Conservation (phyloP, 2,888 invertebrate genomes). For the Colostygia pectinataria region DNA sequence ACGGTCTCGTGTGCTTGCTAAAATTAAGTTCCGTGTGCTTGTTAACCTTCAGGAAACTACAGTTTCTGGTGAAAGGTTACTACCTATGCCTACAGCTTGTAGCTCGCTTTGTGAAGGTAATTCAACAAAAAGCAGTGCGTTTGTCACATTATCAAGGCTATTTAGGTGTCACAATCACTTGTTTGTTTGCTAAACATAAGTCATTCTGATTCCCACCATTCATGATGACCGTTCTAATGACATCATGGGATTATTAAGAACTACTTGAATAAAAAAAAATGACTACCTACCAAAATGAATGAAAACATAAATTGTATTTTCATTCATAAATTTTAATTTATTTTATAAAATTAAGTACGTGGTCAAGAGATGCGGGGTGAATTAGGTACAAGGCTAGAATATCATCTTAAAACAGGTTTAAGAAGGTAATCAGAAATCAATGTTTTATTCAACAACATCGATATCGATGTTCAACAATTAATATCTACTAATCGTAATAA, state of each 20-base stretch:
- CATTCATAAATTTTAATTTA: no score
- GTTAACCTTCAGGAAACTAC: conserved; percentile 23
- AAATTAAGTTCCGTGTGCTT: conserved; percentile 25
- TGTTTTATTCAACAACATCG: not conserved
- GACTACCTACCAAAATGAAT: no score
- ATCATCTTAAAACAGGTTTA: conserved; percentile 11
- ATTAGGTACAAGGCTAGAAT: conserved; percentile 27
- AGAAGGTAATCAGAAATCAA: not conserved
- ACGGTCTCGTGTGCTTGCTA: no score
- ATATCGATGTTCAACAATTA: not conserved
- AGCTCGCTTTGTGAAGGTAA: conserved; percentile 20
- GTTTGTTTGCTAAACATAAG: not conserved
- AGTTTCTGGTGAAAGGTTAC: not conserved
- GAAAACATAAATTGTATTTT: no score
- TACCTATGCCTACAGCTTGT: conserved; percentile 9
- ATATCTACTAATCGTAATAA: not conserved
- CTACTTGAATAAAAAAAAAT: no score
- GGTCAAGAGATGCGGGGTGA: conserved; percentile 22
- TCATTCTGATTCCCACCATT: not conserved
- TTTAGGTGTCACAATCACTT: conserved; percentile 16
- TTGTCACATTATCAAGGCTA: conserved; percentile 35
- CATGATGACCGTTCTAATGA: no score
- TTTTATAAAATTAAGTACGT: conserved; percentile 17
- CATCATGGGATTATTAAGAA: no score
- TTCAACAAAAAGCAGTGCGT: conserved; percentile 27